These are phyloP conservation scores for Sceliomorpha sp. DNA, from an alignment of 2,888 invertebrate species.

Conservation along the genomic window DNA sequence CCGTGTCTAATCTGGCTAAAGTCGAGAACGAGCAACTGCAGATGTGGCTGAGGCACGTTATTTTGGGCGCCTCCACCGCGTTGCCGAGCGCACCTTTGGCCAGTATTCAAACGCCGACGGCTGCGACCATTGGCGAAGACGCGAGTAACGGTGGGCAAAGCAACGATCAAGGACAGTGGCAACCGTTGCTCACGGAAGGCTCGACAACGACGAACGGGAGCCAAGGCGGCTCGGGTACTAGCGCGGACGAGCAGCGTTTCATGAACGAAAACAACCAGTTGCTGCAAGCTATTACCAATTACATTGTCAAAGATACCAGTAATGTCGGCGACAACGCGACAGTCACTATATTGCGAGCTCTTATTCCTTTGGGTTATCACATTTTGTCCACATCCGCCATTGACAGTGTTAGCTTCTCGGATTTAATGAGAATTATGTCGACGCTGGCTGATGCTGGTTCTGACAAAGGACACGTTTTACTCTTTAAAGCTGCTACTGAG, in stretches of 20 bases:
- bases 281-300: conserved; percentile 86
- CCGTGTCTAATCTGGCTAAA: conserved; percentile 85
- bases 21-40: conserved; percentile 85
- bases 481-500: conserved; percentile 89
- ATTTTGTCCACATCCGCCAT: conserved; percentile 83
- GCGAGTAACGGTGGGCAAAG: conserved; percentile 56
- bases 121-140: conserved; percentile 63
- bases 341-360: conserved; percentile 85
- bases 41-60: conserved; percentile 85
- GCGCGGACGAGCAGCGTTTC: conserved; percentile 81
- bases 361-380: conserved; percentile 87
- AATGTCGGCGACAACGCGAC: conserved; percentile 84
- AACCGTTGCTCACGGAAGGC: conserved; percentile 62
- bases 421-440: conserved; percentile 89
- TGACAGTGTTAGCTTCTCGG: conserved; percentile 88
- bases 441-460: conserved; percentile 92
- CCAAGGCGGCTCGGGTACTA: conserved; percentile 60
- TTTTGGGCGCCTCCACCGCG: conserved; percentile 82
- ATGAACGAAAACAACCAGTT: conserved; percentile 87
- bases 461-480: conserved; percentile 88
- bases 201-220: conserved; percentile 58
- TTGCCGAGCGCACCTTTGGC: conserved; percentile 80
- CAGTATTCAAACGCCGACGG: conserved; percentile 81
- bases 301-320: conserved; percentile 85
- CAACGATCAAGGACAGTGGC: conserved; percentile 66